These are phyloP conservation scores for Channa argus DNA, from an alignment of 2,113 vertebrate genomes.

Conservation along the genomic window DNA sequence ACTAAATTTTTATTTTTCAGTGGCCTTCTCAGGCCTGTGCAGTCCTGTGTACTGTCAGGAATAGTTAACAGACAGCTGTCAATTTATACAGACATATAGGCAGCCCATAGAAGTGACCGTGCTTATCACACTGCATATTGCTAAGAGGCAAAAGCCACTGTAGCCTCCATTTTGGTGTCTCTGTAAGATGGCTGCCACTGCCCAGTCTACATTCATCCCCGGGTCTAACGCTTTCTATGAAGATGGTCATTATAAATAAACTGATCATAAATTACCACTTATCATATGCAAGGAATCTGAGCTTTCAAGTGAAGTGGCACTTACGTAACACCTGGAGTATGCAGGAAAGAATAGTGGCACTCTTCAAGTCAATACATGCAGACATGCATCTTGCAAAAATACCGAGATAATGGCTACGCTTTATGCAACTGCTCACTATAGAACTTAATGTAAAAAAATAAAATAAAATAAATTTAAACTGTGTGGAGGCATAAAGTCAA, in stretches of 20 bases:
- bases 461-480: no score
- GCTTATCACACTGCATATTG: constrained; percentile 17
- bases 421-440: no score
- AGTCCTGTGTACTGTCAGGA: constrained; percentile 7
- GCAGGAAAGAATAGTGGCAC: neutral
- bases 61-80: constrained; percentile 21
- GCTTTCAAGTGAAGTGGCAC: neutral
- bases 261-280: constrained; percentile 24
- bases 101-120: neutral
- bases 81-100: neutral
- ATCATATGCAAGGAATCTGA: constrained; percentile 4
- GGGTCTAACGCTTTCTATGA: neutral
- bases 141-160: constrained; percentile 22
- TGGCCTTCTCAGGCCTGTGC: constrained; percentile 5
- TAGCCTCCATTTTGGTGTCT: constrained; percentile 59
- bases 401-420: constrained; percentile 40
- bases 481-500: no score
- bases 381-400: constrained; percentile 29
- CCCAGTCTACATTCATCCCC: neutral
- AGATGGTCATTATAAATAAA: constrained; percentile 8
- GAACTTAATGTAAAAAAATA: no score
- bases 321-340: constrained; percentile 18
- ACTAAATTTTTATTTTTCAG: constrained; percentile 1
- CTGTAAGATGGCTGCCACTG: constrained; percentile 64
- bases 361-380: neutral